Evolutionary conservation across 2,888 invertebrate genomes (phyloP).

Genomic region (Pelosia muscerda): DNA sequence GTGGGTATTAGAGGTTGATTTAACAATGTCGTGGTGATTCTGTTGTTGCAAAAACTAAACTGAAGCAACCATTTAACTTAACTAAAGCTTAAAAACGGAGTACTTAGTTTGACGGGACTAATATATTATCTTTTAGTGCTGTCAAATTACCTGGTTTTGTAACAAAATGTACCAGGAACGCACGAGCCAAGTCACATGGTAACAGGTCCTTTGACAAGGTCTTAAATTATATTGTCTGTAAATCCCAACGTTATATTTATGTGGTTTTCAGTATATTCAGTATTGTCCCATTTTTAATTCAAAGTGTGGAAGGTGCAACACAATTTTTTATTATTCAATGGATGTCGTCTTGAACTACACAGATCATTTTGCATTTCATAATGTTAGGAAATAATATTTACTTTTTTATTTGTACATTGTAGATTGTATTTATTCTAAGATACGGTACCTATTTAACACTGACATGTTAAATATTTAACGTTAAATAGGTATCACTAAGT

Average conservation of each 20-base stretch:
- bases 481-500: background rate
- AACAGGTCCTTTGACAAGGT: too few species aligned
- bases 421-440: background rate
- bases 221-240: background rate
- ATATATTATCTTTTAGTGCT: background rate
- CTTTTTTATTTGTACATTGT: slow-evolving; percentile 2
- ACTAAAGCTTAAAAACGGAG: background rate
- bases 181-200: too few species aligned
- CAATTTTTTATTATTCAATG: background rate
- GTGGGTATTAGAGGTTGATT: too few species aligned
- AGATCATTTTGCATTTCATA: background rate
- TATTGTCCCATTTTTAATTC: background rate
- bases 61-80: background rate
- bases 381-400: background rate
- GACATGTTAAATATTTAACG: slow-evolving; percentile 3
- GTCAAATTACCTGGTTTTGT: background rate
- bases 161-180: background rate
- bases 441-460: slow-evolving; percentile 3
- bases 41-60: background rate
- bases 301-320: background rate
- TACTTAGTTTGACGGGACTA: background rate
- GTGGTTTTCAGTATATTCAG: background rate
- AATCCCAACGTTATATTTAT: background rate
- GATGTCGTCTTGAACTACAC: background rate
- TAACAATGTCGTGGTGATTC: background rate